Conservation (phyloP, 2,888 invertebrate genomes). For the Opisthograptis luteolata region DNA sequence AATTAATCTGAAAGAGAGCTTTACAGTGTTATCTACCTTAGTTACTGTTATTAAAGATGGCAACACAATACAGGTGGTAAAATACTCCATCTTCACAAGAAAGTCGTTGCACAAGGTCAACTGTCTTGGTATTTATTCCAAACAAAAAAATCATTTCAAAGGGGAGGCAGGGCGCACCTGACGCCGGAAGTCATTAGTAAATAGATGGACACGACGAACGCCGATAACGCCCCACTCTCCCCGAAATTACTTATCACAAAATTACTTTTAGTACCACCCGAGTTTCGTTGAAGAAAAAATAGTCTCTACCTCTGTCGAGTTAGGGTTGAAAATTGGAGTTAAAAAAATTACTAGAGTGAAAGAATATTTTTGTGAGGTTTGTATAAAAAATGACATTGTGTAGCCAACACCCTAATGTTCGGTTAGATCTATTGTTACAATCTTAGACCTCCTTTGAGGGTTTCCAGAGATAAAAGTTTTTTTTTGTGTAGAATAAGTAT, state of each 20-base stretch:
- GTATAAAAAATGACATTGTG: constrained; percentile 73
- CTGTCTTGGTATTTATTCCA: constrained; percentile 25
- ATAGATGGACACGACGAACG: constrained; percentile 76
- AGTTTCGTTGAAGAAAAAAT: constrained; percentile 8
- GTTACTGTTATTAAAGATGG: not conserved
- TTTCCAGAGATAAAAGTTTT: constrained; percentile 52
- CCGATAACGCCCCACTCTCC: constrained; percentile 77
- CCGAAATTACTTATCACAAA: constrained; percentile 65
- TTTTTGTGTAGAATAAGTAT: constrained; percentile 39
- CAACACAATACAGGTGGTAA: not conserved
- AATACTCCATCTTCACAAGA: constrained; percentile 19
- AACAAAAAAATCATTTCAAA: constrained; percentile 61
- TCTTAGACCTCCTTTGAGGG: constrained; percentile 63
- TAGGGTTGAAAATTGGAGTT: constrained; percentile 29
- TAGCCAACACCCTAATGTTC: constrained; percentile 70
- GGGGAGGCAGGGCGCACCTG: constrained; percentile 71
- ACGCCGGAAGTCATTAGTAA: constrained; percentile 84
- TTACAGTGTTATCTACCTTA: too few relatives aligned
- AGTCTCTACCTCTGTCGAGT: constrained; percentile 1
- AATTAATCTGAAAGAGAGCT: too few relatives aligned
- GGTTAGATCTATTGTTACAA: constrained; percentile 68
- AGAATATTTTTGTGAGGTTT: constrained; percentile 42
- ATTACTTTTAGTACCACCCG: constrained; percentile 25
- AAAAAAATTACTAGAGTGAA: constrained; percentile 32
- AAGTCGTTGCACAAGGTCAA: constrained; percentile 35